These are phyloP conservation scores for Carduelis carduelis DNA, from an alignment of 2,797 vertebrate genomes.

Conservation along the genomic window DNA sequence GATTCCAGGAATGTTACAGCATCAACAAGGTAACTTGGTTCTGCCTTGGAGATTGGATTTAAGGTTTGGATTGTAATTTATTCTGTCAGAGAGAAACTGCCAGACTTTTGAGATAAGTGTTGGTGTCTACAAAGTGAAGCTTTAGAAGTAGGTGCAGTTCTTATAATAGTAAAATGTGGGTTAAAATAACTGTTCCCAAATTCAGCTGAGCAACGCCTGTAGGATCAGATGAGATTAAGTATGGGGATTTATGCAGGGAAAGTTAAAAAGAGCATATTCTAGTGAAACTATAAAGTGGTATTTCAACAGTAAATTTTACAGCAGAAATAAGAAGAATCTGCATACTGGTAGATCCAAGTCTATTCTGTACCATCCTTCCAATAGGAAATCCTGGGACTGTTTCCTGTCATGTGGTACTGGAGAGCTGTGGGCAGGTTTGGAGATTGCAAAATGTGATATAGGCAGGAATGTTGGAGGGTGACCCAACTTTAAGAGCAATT, in stretches of 20 bases:
- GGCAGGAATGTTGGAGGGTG: not conserved
- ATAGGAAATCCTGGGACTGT: not conserved
- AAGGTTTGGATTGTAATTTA: not conserved
- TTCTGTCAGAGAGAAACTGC: not conserved
- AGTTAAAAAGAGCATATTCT: not conserved
- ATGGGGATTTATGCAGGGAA: not conserved
- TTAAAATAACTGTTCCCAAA: not conserved
- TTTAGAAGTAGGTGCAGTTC: not conserved
- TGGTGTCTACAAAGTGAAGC: not conserved
- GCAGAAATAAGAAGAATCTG: not conserved
- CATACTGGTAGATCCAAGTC: not conserved
- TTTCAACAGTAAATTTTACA: not conserved
- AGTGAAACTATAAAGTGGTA: not conserved
- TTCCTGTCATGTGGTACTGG: not conserved
- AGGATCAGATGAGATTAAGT: not conserved
- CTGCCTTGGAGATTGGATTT: not conserved
- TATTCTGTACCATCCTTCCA: not conserved
- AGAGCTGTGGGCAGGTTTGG: not conserved
- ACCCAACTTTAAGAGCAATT: not conserved
- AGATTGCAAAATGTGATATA: not conserved
- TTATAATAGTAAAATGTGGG: not conserved
- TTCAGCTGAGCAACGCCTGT: not conserved
- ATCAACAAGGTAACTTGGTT: conserved; percentile 75
- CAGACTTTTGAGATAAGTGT: not conserved
- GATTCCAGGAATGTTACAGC: conserved; percentile 72